These are phyloP conservation scores for Neuroterus valhalla DNA, from an alignment of 1,140 invertebrate genomes.

Conservation along the genomic window DNA sequence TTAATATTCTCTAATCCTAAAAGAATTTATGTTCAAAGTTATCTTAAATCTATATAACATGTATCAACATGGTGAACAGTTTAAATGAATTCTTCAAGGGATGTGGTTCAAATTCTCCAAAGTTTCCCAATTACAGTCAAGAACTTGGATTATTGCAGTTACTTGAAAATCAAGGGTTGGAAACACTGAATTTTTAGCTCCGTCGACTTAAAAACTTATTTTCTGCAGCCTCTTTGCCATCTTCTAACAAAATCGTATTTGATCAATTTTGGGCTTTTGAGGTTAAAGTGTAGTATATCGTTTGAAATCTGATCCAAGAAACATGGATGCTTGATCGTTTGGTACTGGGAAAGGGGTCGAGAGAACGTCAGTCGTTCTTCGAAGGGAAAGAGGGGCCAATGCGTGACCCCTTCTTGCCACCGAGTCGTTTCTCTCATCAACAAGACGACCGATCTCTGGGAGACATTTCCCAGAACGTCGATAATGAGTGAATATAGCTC, in stretches of 20 bases:
- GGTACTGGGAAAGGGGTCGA: constrained; percentile 29
- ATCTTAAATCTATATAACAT: neutral
- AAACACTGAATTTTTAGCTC: too few species aligned
- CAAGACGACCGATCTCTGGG: constrained; percentile 22
- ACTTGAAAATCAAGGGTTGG: too few species aligned
- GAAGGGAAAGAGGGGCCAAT: constrained; percentile 27
- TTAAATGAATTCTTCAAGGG: too few species aligned
- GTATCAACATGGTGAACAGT: too few species aligned
- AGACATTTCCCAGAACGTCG: constrained; percentile 39
- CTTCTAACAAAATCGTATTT: neutral
- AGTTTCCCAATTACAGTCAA: too few species aligned
- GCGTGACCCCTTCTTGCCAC: constrained; percentile 36
- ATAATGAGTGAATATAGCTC: constrained; percentile 40
- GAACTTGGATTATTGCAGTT: too few species aligned
- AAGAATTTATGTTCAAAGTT: neutral
- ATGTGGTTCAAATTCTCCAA: too few species aligned
- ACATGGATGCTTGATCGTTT: constrained; percentile 9
- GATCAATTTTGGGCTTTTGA: too few species aligned
- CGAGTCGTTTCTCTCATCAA: constrained; percentile 34
- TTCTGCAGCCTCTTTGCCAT: neutral
- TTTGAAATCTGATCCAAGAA: constrained; percentile 31
- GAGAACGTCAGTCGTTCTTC: constrained; percentile 21
- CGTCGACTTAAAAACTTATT: too few species aligned
- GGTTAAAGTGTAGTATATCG: neutral
- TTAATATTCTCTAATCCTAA: neutral